phyloP scores from a whole-genome alignment of 64 coral and sea anemone genomes.

The Orbicella faveolata region DNA sequence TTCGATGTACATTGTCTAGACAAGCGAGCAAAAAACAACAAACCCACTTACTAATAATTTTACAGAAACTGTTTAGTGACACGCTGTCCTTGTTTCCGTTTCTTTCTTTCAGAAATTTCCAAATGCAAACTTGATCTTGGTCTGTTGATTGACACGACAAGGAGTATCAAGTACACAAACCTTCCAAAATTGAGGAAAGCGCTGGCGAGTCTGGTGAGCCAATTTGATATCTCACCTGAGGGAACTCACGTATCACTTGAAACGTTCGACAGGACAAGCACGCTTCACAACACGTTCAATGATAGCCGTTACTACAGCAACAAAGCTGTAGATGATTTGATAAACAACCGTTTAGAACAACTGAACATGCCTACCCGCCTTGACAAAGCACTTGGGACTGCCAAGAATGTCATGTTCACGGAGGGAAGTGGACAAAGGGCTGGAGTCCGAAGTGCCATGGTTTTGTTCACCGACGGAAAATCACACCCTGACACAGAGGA shows the following conservation, averaged over 20 bases:
- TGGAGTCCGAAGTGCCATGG: not conserved
- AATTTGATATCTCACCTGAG: not conserved
- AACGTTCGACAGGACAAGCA: not conserved
- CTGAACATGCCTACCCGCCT: not conserved
- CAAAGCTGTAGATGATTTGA: not conserved
- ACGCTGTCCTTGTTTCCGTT: not conserved
- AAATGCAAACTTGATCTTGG: slow-evolving; percentile 17
- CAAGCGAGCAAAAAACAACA: too few species aligned
- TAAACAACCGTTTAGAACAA: not conserved
- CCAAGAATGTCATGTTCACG: not conserved
- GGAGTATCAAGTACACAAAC: not conserved
- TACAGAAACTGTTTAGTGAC: not conserved
- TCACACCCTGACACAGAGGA: not conserved
- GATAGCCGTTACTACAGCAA: not conserved
- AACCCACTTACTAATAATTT: not conserved
- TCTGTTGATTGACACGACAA: not conserved
- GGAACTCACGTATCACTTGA: not conserved
- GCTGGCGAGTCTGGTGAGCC: not conserved
- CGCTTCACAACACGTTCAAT: not conserved
- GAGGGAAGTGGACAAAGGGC: not conserved
- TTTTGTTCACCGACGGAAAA: not conserved
- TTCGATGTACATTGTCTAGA: too few species aligned
- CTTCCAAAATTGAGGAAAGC: not conserved
- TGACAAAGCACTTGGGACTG: not conserved
- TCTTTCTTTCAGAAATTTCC: not conserved